Percentiles rank a stretch among this genome's conserved stretches.
Conservation (phyloP, 2,797 vertebrate genomes). For the Chromobotia macracanthus region DNA sequence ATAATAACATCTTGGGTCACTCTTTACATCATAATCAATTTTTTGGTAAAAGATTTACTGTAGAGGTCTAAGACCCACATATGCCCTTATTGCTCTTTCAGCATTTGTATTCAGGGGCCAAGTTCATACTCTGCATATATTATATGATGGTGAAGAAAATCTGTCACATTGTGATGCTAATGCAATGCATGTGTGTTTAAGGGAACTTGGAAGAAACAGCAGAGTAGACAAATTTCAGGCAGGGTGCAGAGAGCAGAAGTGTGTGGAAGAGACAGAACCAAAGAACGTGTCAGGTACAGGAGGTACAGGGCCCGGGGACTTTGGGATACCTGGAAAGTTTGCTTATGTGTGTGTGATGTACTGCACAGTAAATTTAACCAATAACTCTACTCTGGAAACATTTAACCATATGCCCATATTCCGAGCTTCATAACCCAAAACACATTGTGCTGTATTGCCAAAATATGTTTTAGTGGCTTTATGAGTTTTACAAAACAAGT, state of each 20-base stretch:
- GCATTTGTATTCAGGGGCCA: conserved; percentile 75
- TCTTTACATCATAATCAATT: conserved; percentile 26
- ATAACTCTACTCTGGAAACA: neutral
- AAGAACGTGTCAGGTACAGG: conserved; percentile 3
- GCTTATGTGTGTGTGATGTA: neutral
- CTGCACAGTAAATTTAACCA: neutral
- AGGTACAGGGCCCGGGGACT: neutral
- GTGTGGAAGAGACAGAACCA: conserved; percentile 6
- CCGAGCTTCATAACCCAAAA: neutral
- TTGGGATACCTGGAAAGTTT: neutral
- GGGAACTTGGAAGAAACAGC: conserved; percentile 70
- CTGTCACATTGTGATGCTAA: conserved; percentile 79
- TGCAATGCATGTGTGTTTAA: conserved; percentile 69
- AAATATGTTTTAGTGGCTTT: neutral
- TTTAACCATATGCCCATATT: neutral
- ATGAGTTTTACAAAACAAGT: conserved; percentile 10
- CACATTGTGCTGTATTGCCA: neutral
- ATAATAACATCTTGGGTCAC: neutral
- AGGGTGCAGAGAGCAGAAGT: conserved; percentile 54
- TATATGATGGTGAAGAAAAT: conserved; percentile 69
- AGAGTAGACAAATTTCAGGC: conserved; percentile 71
- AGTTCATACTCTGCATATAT: conserved; percentile 68
- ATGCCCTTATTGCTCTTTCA: conserved; percentile 47
- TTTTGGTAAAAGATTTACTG: conserved; percentile 30
- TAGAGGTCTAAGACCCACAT: conserved; percentile 16